Conservation (phyloP, 2,797 vertebrate species). For the Pipistrellus pygmaeus region DNA sequence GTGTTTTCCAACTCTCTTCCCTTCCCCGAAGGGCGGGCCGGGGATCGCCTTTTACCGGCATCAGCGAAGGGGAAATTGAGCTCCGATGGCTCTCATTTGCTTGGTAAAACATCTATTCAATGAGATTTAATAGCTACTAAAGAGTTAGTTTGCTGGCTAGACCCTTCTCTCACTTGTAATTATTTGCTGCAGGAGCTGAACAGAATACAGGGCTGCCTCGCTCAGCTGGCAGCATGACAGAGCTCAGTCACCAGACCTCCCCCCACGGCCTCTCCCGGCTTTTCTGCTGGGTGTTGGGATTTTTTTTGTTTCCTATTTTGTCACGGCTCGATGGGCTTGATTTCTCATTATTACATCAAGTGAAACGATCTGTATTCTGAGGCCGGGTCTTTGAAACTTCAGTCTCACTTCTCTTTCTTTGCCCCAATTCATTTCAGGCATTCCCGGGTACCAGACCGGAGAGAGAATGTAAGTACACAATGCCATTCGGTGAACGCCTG, state of each 20-base stretch:
- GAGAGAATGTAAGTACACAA: constrained; percentile 87
- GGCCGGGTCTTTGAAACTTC: not conserved
- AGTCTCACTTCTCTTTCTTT: constrained; percentile 44
- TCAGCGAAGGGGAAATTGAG: constrained; percentile 4
- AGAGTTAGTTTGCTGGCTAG: constrained; percentile 65
- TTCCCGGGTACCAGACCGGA: constrained; percentile 84
- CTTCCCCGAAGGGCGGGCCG: not conserved
- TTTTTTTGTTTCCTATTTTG: not conserved
- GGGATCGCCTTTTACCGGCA: constrained; percentile 6
- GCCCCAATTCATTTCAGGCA: constrained; percentile 82
- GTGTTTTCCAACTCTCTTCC: not conserved
- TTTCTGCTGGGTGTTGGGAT: not conserved
- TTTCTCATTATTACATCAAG: constrained; percentile 47
- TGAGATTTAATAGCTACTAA: constrained; percentile 61
- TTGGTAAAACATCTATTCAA: constrained; percentile 56
- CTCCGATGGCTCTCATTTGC: constrained; percentile 45
- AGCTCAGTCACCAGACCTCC: not conserved
- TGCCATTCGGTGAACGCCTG: not conserved
- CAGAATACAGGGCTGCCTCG: constrained; percentile 23
- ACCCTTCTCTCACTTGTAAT: not conserved
- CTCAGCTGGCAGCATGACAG: not conserved
- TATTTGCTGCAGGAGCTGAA: constrained; percentile 33
- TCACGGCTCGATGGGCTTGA: not conserved
- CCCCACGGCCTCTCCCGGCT: not conserved
- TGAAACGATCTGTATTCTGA: not conserved